A percentile compares a stretch with the other conserved stretches of the same genome.
phyloP scores from a whole-genome alignment of 2,113 vertebrate species.

The Copsychus sechellarum region DNA sequence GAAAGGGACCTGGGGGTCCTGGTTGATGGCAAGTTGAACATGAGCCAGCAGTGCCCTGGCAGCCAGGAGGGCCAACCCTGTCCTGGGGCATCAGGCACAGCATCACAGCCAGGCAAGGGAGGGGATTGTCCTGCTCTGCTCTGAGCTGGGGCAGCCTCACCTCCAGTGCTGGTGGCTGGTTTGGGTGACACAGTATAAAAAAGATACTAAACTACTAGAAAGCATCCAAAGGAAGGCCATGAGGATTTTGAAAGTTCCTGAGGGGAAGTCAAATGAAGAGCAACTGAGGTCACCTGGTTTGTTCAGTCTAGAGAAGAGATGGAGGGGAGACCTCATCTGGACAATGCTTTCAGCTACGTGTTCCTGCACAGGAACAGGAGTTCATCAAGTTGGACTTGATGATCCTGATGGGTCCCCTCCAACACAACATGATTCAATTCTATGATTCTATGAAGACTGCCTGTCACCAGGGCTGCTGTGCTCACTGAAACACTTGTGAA shows the following conservation, averaged over 20 bases:
- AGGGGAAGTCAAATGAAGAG: rapidly evolving
- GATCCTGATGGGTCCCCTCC: neutral
- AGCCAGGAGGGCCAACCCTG: rapidly evolving
- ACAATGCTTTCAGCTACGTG: neutral
- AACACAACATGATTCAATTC: neutral
- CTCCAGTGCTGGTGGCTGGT: rapidly evolving
- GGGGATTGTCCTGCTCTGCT: neutral
- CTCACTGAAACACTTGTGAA: rapidly evolving
- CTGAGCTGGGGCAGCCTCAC: rapidly evolving
- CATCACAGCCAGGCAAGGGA: rapidly evolving
- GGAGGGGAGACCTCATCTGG: neutral
- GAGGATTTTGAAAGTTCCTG: neutral
- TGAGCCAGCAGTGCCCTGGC: neutral
- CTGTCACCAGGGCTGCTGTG: neutral
- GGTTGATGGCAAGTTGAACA: rapidly evolving
- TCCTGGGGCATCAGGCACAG: neutral
- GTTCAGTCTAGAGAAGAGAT: neutral
- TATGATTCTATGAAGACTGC: neutral
- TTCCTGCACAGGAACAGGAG: no score
- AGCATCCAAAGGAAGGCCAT: neutral
- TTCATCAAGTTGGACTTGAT: neutral
- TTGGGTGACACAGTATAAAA: no score
- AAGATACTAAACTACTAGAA: neutral
- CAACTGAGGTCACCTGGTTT: neutral
- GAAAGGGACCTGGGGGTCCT: rapidly evolving